phyloP scores from a whole-genome alignment of 2,113 vertebrate genomes.

The Phrynosoma platyrhinos region DNA sequence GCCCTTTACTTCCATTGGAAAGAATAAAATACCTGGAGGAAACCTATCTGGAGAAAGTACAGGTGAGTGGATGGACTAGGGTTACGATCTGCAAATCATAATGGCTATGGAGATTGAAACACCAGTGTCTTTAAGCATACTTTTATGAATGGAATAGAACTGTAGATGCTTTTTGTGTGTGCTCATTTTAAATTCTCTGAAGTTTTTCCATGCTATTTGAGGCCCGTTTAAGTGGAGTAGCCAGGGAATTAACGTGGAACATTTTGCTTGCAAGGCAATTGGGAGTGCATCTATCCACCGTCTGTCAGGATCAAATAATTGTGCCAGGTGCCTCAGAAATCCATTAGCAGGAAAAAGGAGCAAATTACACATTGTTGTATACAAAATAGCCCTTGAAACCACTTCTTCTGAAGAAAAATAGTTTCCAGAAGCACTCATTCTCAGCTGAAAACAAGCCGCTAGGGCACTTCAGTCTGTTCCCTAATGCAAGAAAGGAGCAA shows the following conservation, averaged over 20 bases:
- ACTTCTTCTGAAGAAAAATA: background rate
- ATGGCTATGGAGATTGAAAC: background rate
- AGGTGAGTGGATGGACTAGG: constrained; percentile 73
- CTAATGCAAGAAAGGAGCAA: too few species aligned
- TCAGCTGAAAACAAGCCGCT: background rate
- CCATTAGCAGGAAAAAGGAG: background rate
- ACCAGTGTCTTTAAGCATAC: too few species aligned
- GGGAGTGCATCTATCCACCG: too few species aligned
- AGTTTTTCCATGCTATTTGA: too few species aligned
- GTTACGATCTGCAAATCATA: background rate
- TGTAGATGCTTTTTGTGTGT: background rate
- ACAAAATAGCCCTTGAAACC: background rate
- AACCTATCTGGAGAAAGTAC: constrained; percentile 89
- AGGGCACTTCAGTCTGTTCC: background rate
- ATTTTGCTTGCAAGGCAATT: too few species aligned
- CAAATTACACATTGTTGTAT: background rate
- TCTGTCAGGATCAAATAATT: too few species aligned
- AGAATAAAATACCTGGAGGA: constrained; percentile 87
- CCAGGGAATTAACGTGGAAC: too few species aligned
- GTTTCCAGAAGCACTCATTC: background rate
- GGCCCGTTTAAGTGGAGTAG: too few species aligned
- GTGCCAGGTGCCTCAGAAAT: too few species aligned
- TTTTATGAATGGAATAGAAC: background rate
- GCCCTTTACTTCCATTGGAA: constrained; percentile 86
- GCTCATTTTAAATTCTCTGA: background rate